Conservation (phyloP, 2,113 vertebrate species). For the Arenaria interpres region DNA sequence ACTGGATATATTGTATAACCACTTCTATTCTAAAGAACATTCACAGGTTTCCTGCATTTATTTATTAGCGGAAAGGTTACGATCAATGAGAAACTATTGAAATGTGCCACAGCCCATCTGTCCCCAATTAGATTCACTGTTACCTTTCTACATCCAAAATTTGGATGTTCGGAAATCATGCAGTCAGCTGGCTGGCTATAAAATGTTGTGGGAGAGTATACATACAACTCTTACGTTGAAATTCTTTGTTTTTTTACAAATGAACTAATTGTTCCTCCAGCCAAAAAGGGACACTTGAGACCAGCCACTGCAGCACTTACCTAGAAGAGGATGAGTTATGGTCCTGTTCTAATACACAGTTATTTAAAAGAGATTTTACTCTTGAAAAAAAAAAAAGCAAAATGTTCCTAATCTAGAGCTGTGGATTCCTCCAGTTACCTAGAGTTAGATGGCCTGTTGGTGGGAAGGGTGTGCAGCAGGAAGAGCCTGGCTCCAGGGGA, state of each 20-base stretch:
- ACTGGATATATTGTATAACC: neutral
- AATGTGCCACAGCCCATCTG: neutral
- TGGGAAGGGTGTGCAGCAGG: neutral
- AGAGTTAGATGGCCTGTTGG: neutral
- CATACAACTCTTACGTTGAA: neutral
- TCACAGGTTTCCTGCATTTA: neutral
- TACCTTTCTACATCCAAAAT: conserved; percentile 2
- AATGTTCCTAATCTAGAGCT: neutral
- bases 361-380: neutral
- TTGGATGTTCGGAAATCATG: neutral
- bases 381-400: neutral
- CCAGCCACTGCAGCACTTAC: neutral
- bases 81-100: neutral
- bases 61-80: conserved; percentile 19
- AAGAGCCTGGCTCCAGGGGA: neutral
- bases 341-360: neutral
- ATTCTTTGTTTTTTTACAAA: neutral
- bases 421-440: neutral
- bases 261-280: neutral
- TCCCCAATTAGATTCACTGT: neutral
- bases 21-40: neutral
- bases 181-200: neutral
- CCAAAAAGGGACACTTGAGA: neutral
- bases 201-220: neutral
- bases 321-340: neutral